Base-by-base conservation (phyloP, 1,140 invertebrate species). In the Hyles euphorbiae region DNA sequence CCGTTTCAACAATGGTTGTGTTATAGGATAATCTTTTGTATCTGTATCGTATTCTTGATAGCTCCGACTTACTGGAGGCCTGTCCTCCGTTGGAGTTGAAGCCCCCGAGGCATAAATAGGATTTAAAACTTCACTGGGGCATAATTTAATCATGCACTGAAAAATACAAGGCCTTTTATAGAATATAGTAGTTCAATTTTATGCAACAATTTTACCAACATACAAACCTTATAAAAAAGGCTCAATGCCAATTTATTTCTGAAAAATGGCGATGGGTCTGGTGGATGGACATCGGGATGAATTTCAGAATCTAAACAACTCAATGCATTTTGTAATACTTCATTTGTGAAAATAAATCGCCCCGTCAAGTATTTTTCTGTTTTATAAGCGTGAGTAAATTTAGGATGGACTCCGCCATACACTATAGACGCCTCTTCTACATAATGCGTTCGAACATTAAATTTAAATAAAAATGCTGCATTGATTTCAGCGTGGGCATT, bases 401-500 rank as follows among this genome's bases (percentile, higher is more conserved):
- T 61, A 6, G 91, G 86, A 63, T 84, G 89, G 45, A 95, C 93
- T 43, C 92, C 93, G 8, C 94, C 92, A 70, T 88, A 92, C 32
- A 92, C 81, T 61, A 84, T 76, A 8, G 87, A 90, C 5, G 91
- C 92, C 54, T 87, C 84, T 36, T 88, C 70, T 3, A 89, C 55
- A 7, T 36, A 56, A 53, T 67, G 53, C 4, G 69, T 72, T 12
- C 58, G 45, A 36, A 62, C 66, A 40, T 92, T 81, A 2, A 94
- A 76, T 87, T 91, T 91, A 43, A 93, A 90, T 0, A 92, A 81
- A 71, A 96, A 94, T 9, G 91, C 94, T 44, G 92, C 92, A 76
- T 94, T 94, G 0, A 95, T 91, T 63, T 92, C 91, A 0, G 94
- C 93, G 76, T 94, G 93, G 0, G 94, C 91, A 74, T 95, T 95